A percentile compares a stretch with the other conserved stretches of the same genome.
Evolutionary conservation across 2,888 invertebrate genomes (phyloP).

Genomic region (Pseudococcus jackbeardsleyi): DNA sequence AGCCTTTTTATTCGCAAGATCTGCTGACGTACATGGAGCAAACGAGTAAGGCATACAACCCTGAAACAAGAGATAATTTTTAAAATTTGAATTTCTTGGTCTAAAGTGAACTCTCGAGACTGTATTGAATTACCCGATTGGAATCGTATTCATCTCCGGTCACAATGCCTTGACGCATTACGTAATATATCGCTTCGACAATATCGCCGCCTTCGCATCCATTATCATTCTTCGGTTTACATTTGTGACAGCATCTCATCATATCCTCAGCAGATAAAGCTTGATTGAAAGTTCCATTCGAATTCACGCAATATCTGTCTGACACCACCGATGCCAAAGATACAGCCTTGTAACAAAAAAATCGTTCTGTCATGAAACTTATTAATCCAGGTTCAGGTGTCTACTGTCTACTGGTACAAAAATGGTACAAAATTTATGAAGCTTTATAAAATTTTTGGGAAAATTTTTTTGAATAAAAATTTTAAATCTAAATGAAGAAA

Average conservation of each 20-base stretch:
- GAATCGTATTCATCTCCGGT: constrained; percentile 16
- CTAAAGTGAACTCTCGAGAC: not conserved
- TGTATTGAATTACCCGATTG: not conserved
- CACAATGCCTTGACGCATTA: not conserved
- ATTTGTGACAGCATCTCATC: not conserved
- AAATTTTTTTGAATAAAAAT: no score
- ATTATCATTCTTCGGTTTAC: not conserved
- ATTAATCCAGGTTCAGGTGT: not conserved
- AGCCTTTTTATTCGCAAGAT: not conserved
- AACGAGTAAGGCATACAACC: constrained; percentile 20
- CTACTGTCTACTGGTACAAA: not conserved
- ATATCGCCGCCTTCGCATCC: constrained; percentile 7
- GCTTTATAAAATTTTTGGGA: no score
- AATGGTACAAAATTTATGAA: no score
- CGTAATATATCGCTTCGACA: not conserved
- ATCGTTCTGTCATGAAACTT: no score
- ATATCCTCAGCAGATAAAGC: not conserved
- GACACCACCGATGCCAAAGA: not conserved
- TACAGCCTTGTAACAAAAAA: not conserved
- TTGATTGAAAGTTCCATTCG: not conserved
- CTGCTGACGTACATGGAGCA: not conserved
- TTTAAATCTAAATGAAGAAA: no score
- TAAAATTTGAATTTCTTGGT: not conserved
- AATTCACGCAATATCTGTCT: not conserved
- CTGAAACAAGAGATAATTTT: not conserved